Percentiles rank a stretch among this genome's conserved stretches.
Conservation (phyloP, 2,113 vertebrate genomes). For the Lagopus muta region DNA sequence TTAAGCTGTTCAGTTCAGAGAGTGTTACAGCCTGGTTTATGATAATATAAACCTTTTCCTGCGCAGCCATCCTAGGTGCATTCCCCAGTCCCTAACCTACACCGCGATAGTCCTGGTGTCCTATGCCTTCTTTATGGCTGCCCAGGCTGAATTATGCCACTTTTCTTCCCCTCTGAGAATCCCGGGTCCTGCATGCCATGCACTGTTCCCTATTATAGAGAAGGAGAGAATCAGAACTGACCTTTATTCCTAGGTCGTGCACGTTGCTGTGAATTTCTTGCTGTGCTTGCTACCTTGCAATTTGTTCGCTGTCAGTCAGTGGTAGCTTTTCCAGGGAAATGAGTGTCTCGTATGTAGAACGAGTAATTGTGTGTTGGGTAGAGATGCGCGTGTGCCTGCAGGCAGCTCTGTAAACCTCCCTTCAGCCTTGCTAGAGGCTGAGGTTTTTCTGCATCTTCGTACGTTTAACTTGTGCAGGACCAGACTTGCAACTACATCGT, state of each 20-base stretch:
- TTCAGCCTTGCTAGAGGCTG: background rate
- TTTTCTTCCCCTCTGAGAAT: background rate
- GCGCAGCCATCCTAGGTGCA: background rate
- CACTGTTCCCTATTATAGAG: background rate
- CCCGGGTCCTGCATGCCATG: background rate
- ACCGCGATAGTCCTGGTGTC: background rate
- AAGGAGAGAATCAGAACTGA: background rate
- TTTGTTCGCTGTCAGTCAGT: background rate
- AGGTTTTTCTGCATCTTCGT: background rate
- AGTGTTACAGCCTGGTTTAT: slow-evolving; percentile 48
- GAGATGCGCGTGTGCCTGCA: background rate
- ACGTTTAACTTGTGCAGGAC: background rate
- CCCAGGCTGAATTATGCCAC: background rate
- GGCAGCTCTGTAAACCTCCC: background rate
- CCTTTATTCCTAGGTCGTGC: background rate
- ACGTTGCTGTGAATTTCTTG: background rate
- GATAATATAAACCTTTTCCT: slow-evolving; percentile 44
- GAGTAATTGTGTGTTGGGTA: background rate
- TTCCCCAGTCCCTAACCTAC: background rate
- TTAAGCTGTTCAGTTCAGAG: slow-evolving; percentile 70
- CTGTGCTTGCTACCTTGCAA: background rate
- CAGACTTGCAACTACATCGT: background rate
- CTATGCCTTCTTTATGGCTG: background rate
- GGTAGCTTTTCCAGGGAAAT: background rate
- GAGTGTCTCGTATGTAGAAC: background rate